Percentiles rank a stretch among this genome's conserved stretches.
Conservation (phyloP, 1,140 invertebrate genomes). For the Dreissena polymorpha region DNA sequence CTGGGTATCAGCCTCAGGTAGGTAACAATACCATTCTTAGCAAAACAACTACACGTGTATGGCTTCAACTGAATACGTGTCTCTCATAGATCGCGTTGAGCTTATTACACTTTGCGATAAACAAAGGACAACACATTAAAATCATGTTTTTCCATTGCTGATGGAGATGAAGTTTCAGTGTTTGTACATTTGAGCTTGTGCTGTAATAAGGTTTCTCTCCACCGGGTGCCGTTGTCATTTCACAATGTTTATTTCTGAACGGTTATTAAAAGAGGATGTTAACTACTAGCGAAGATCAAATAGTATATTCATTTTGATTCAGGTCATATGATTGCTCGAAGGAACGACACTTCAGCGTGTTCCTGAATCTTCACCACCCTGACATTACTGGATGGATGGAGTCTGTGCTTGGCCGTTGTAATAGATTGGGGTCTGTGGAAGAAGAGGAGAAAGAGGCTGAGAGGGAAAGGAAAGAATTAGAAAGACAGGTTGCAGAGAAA, state of each 20-base stretch:
- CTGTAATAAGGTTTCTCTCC: no score
- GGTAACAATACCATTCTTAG: no score
- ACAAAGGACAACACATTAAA: background rate
- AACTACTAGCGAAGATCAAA: background rate
- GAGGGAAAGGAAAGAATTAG: background rate
- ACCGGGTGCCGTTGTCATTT: background rate
- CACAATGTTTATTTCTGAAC: background rate
- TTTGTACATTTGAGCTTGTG: no score
- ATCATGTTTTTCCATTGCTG: no score
- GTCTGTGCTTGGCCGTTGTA: slow-evolving; percentile 1
- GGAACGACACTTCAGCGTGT: slow-evolving; percentile 6
- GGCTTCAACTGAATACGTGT: background rate
- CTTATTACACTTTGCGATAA: background rate
- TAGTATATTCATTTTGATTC: background rate
- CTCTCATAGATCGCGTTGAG: background rate
- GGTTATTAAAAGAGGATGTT: background rate
- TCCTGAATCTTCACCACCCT: slow-evolving; percentile 15
- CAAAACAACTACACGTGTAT: background rate
- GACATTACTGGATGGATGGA: slow-evolving; percentile 19
- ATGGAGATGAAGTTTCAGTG: no score
- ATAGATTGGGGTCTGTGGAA: slow-evolving; percentile 11
- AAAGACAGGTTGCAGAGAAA: background rate
- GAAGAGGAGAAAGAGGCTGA: background rate
- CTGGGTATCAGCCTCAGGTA: background rate
- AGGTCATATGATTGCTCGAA: slow-evolving; percentile 5